Conservation (phyloP, 2,113 vertebrate species). For the Emydura subglobosa region DNA sequence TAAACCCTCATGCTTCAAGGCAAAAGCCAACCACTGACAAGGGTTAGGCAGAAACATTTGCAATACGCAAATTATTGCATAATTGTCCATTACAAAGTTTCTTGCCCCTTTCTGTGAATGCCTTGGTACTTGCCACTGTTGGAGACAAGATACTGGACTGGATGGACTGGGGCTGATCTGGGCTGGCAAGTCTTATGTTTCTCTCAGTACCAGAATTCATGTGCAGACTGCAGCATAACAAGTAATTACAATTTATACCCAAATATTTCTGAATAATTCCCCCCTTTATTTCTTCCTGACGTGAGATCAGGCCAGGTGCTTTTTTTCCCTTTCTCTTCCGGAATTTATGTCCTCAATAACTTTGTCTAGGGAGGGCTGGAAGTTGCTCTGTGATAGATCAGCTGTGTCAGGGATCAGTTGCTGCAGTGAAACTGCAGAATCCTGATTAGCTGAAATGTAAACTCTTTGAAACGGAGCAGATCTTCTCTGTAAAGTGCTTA, state of each 20-base stretch:
- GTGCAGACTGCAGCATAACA: not conserved
- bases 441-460: not conserved
- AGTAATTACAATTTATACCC: not conserved
- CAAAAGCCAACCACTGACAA: not conserved
- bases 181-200: not conserved
- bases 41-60: not conserved
- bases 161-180: too few relatives aligned
- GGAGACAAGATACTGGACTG: not conserved
- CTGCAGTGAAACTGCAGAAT: not conserved
- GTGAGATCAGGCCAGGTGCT: not conserved
- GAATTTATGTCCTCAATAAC: not conserved
- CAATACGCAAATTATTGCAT: not conserved
- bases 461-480: not conserved
- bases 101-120: not conserved
- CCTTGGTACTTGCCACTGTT: not conserved
- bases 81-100: not conserved
- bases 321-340: not conserved
- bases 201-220: not conserved
- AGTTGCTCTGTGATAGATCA: not conserved
- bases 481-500: not conserved
- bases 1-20: not conserved
- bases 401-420: not conserved
- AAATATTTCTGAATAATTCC: not conserved
- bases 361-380: not conserved
- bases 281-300: not conserved